Evolutionary conservation across 2,113 vertebrate species (phyloP).

Genomic region (Lagopus muta): DNA sequence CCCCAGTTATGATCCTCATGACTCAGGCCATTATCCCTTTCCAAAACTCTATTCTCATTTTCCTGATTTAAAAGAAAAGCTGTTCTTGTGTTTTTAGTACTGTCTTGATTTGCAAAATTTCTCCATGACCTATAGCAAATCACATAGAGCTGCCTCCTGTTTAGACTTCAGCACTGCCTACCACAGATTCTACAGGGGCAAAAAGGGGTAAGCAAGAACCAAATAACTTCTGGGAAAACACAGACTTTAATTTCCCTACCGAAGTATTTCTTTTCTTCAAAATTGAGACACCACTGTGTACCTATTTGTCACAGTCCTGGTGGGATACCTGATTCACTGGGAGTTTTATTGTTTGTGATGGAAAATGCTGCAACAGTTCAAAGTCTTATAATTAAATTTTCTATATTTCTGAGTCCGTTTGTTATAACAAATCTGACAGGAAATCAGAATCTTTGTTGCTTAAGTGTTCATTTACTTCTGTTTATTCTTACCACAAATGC

Average conservation of each 20-base stretch:
- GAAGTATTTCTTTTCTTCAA: background rate
- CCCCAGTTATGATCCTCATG: background rate
- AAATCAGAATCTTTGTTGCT: conserved; percentile 58
- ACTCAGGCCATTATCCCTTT: background rate
- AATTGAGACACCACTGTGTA: conserved; percentile 11
- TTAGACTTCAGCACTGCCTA: background rate
- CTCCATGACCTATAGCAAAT: background rate
- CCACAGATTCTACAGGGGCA: background rate
- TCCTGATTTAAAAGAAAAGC: conserved; percentile 11
- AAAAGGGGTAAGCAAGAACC: background rate
- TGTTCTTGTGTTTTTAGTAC: background rate
- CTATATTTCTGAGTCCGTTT: conserved; percentile 15
- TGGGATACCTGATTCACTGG: conserved; percentile 39
- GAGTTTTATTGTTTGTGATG: conserved; percentile 28
- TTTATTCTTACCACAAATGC: conserved; percentile 58
- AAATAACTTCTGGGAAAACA: conserved; percentile 7
- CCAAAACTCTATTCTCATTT: background rate
- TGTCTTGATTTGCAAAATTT: background rate
- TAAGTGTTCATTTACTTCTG: conserved; percentile 66
- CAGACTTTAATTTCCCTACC: background rate
- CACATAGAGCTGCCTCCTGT: background rate
- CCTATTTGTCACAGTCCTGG: conserved; percentile 31
- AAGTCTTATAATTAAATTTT: conserved; percentile 50
- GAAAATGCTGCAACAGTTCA: conserved; percentile 40
- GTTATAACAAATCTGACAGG: conserved; percentile 57